A percentile compares a stretch with the other conserved stretches of the same genome.
phyloP scores from a whole-genome alignment of 2,797 vertebrate genomes.

The Taeniopygia guttata region DNA sequence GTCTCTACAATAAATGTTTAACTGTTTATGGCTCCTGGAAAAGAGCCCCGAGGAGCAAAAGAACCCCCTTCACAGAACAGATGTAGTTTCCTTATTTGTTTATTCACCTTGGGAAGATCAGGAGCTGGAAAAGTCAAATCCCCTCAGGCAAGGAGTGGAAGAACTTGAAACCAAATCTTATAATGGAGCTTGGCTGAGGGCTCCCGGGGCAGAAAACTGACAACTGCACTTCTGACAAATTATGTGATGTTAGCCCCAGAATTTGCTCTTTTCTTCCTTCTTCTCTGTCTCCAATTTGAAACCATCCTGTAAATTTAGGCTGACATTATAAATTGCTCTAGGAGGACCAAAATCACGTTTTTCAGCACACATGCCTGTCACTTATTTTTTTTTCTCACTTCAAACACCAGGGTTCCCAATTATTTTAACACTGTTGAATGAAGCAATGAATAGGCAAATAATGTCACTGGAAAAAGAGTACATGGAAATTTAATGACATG shows the following conservation, averaged over 20 bases:
- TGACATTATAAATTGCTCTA: background rate
- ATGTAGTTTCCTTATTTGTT: background rate
- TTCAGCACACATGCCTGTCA: background rate
- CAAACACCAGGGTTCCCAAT: background rate
- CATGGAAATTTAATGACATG: background rate
- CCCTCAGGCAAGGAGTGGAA: background rate
- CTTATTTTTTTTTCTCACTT: background rate
- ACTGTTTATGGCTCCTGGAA: background rate
- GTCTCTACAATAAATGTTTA: background rate
- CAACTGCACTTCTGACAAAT: conserved; percentile 34
- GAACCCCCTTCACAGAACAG: background rate
- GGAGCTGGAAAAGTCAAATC: conserved; percentile 20
- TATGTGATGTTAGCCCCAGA: background rate
- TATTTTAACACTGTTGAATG: background rate
- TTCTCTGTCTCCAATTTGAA: background rate
- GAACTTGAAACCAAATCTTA: background rate
- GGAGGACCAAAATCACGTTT: background rate
- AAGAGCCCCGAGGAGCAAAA: background rate
- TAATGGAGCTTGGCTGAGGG: background rate
- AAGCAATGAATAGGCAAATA: background rate
- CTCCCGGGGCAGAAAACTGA: conserved; percentile 2
- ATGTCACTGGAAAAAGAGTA: background rate
- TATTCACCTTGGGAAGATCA: conserved; percentile 28
- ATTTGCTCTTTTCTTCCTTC: conserved; percentile 1
- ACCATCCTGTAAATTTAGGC: background rate